Conservation (phyloP, 2,113 vertebrate genomes). For the Hepsetus odoe region DNA sequence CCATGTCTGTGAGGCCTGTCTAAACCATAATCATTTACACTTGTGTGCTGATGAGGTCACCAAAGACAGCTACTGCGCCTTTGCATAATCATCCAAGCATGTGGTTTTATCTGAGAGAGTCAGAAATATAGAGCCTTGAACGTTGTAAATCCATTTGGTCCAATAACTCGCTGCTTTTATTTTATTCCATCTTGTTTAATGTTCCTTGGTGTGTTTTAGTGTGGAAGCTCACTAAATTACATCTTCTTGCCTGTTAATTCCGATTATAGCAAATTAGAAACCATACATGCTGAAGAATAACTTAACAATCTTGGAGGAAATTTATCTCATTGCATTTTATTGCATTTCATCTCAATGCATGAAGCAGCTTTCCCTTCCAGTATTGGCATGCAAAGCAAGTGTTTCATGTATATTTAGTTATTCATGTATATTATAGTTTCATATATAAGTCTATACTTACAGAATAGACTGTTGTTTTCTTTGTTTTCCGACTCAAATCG, state of each 20-base stretch:
- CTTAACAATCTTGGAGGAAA: not conserved
- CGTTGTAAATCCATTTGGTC: not conserved
- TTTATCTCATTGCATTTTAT: not conserved
- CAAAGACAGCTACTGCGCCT: not conserved
- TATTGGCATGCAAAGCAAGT: too few relatives aligned
- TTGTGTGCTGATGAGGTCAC: too few relatives aligned
- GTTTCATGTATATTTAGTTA: not conserved
- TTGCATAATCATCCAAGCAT: not conserved
- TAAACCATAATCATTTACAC: too few relatives aligned
- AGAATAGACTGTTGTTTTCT: constrained; percentile 8
- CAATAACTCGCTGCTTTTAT: not conserved
- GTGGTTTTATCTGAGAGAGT: not conserved
- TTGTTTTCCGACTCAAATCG: not conserved
- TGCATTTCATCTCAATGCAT: not conserved
- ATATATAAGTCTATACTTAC: not conserved
- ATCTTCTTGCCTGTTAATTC: not conserved
- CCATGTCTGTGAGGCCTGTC: too few relatives aligned
- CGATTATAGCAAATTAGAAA: constrained; percentile 9
- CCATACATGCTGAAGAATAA: not conserved
- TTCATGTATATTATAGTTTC: not conserved
- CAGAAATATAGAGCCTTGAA: not conserved
- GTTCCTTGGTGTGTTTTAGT: not conserved
- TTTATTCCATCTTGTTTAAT: not conserved
- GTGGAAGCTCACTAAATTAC: not conserved
- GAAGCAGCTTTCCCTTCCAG: not conserved